Conservation (phyloP, 1,140 invertebrate species). For the Drosophila dunni region DNA sequence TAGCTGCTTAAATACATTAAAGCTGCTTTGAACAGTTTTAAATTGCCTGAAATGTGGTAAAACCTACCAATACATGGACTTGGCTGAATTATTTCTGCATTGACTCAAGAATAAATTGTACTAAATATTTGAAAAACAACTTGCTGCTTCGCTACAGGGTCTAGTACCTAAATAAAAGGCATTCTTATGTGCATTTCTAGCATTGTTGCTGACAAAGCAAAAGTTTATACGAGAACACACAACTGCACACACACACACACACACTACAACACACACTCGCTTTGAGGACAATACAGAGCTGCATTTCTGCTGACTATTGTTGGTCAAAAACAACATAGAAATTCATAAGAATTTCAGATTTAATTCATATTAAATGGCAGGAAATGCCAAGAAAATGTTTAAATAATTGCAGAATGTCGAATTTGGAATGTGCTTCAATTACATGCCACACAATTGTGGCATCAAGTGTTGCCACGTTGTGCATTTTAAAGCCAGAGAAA, state of each 20-base stretch:
- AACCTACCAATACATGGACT: no score
- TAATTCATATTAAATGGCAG: slow-evolving; percentile 77
- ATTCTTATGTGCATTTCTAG: slow-evolving; percentile 46
- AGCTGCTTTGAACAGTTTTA: no score
- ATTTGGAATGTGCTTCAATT: slow-evolving; percentile 25
- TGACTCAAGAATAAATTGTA: no score
- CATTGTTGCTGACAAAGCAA: slow-evolving; percentile 47
- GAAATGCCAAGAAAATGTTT: slow-evolving; percentile 54
- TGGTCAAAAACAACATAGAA: slow-evolving; percentile 26
- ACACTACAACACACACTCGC: not conserved
- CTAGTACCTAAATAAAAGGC: slow-evolving; percentile 26
- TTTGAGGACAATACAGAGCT: slow-evolving; percentile 37
- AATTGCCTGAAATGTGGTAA: no score
- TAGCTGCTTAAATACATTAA: no score
- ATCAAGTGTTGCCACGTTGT: slow-evolving; percentile 40
- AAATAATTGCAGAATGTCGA: slow-evolving; percentile 62
- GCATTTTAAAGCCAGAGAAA: slow-evolving; percentile 22
- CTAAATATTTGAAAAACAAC: no score
- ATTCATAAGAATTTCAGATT: slow-evolving; percentile 71
- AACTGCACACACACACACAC: not conserved
- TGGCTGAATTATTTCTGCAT: no score
- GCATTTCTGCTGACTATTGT: slow-evolving; percentile 41
- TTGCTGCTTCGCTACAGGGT: no score
- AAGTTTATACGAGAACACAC: slow-evolving; percentile 24
- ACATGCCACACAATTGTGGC: slow-evolving; percentile 36